Base-by-base conservation (phyloP, 1,140 invertebrate genomes). In the Andrena cerasifolii region DNA sequence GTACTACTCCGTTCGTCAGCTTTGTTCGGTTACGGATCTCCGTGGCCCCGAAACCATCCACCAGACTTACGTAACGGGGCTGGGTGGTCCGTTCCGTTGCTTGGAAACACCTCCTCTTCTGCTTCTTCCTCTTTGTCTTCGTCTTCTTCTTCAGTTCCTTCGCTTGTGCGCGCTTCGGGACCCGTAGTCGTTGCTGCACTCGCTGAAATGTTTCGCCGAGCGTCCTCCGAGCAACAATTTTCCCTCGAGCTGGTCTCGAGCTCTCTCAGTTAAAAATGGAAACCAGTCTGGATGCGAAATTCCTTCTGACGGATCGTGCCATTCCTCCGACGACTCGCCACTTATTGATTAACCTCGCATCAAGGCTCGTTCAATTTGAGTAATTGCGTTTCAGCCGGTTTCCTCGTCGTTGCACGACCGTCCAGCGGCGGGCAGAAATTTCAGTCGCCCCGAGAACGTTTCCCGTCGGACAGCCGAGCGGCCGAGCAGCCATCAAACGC, bases 81-180 rank as follows among this genome's bases (percentile, higher is more conserved):
- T 84, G 89, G 85, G 87, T 90, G 89, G 89, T 87, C 86, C 77
- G 40, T 68, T 72, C 3, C 28, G 80, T 76, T 80, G 43, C 53
- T 6, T 3, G 62, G 83, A 80, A 83, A 87, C 86, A 86, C 86
- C 76, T 83, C 82, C 76, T 65, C 72, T 40, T 33, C 61, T 21
- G 61, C 14, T 65, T 47, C 43, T n/a, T n/a, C n/a, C n/a, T n/a
- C n/a, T n/a, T n/a, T n/a, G n/a, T n/a, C n/a, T n/a, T n/a, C n/a
- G n/a, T n/a, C n/a, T n/a, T n/a, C n/a, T n/a, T n/a, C n/a, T n/a
- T n/a, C n/a, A n/a, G n/a, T n/a, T n/a, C n/a, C n/a, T n/a, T n/a
- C n/a, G n/a, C n/a, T n/a, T n/a, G n/a, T n/a, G n/a, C n/a, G n/a
- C n/a, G n/a, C n/a, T 12, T 24, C 61, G 21, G 28, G 43, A 65